phyloP scores from a whole-genome alignment of 2,113 vertebrate genomes.

The Piaya cayana region DNA sequence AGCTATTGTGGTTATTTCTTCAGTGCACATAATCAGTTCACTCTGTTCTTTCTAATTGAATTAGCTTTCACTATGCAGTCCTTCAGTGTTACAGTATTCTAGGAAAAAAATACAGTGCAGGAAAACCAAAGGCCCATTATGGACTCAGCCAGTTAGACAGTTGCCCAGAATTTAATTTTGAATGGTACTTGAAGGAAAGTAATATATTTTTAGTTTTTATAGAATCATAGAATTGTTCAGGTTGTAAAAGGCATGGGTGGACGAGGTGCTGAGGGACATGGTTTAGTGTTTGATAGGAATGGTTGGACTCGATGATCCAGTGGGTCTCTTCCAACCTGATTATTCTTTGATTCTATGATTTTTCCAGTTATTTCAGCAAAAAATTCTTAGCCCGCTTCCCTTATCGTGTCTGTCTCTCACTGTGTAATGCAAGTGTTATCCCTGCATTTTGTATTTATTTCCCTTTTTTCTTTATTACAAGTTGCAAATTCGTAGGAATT shows the following conservation, averaged over 20 bases:
- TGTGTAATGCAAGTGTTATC: not conserved
- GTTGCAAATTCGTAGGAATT: not conserved
- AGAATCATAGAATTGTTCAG: no score
- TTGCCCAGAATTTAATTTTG: not conserved
- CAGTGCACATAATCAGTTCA: not conserved
- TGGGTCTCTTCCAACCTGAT: no score
- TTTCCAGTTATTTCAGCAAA: not conserved
- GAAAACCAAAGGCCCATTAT: slow-evolving; percentile 5
- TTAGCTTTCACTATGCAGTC: not conserved
- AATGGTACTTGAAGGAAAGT: not conserved
- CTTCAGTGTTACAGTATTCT: not conserved
- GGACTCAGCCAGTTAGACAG: not conserved
- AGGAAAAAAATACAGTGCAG: slow-evolving; percentile 1
- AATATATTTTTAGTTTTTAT: no score
- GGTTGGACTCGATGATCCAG: no score
- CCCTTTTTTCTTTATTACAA: not conserved
- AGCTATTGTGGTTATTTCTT: not conserved
- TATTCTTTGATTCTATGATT: no score
- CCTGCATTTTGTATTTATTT: not conserved
- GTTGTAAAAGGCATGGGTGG: no score
- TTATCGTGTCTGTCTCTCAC: not conserved
- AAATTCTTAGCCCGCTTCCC: not conserved
- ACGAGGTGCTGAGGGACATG: no score
- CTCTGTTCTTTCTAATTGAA: slow-evolving; percentile 16
- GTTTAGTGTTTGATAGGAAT: no score